Base-by-base conservation (phyloP, 2,797 vertebrate species). In the Cryptoblepharus egeriae region DNA sequence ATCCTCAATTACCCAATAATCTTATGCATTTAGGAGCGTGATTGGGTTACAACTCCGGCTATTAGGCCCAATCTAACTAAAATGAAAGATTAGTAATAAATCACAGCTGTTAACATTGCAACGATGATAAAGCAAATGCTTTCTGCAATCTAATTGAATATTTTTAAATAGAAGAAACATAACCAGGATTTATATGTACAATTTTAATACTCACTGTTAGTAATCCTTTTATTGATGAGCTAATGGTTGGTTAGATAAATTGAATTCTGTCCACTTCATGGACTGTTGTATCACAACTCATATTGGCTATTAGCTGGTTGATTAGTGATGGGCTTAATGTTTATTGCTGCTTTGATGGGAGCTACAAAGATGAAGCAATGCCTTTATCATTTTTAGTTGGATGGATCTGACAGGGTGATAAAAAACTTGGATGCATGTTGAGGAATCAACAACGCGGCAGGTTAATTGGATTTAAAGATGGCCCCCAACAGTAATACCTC, bases 61-160 rank as follows among this genome's bases (percentile, higher is more conserved):
- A 90, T 92, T 90, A 67, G 77, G 30, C 64, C 85, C 90, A 81
- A 82, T 90, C 71, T 52, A 32, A 72, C 57, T 74, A 42, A 88
- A 92, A 88, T 77, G 78, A 92, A 88, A 52, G 76, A 79, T 80
- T 87, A 55, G 22, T 85, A 81, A 91, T 87, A 85, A 92, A 90
- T 93, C 87, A 89, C 37, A 65, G 8, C 52, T 35, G 85, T 87
- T 92, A 82, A 60, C 24, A 80, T 39, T 77, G 57, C 75, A 20
- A 67, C 88, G 90, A 88, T 86, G 69, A 88, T 79, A 86, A 91
- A 93, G 77, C 82, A 90, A 91, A 91, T 92, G 90, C 91, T 90
- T 94, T 92, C 87, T 86, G 64, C 87, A 93, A 94, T 93, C 88
- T 91, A 91, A 93, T 88, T 92, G 88, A 86, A 77, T 85, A 88